A percentile compares a stretch with the other conserved stretches of the same genome.
Evolutionary conservation across 2,113 vertebrate genomes (phyloP).

Genomic region (Istiophorus platypterus): DNA sequence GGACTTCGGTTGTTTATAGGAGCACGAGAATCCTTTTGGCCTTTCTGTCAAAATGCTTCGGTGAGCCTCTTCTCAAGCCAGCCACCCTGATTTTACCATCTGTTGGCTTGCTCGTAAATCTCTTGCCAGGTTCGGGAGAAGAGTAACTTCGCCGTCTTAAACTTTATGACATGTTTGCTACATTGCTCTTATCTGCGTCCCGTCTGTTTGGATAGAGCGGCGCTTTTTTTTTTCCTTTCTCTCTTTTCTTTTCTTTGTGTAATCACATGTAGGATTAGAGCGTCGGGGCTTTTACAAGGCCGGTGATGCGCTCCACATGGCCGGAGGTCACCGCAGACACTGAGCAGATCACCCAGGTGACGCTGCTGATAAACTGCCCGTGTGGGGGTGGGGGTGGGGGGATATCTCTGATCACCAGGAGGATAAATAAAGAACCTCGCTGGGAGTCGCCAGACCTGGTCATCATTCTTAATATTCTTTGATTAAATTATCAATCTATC

Average conservation of each 20-base stretch:
- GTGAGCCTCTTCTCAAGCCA: slow-evolving; percentile 31
- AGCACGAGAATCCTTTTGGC: slow-evolving; percentile 51
- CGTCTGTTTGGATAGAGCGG: slow-evolving; percentile 22
- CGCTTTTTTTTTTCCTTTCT: no score
- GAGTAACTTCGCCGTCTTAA: slow-evolving; percentile 26
- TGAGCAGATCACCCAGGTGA: slow-evolving; percentile 48
- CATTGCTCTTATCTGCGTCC: slow-evolving; percentile 28
- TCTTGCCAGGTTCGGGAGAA: neutral
- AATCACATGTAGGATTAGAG: slow-evolving; percentile 46
- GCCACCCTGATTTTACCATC: slow-evolving; percentile 55
- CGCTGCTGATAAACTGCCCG: slow-evolving; percentile 45
- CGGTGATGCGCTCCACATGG: slow-evolving; percentile 36
- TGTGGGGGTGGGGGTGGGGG: slow-evolving; percentile 20
- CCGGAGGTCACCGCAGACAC: slow-evolving; percentile 3
- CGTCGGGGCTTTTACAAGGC: slow-evolving; percentile 9
- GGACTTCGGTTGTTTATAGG: slow-evolving; percentile 41
- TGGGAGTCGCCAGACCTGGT: slow-evolving; percentile 27
- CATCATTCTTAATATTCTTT: neutral
- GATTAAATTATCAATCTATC: slow-evolving; percentile 36
- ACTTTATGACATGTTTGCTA: slow-evolving; percentile 54
- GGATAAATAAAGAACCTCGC: slow-evolving; percentile 2
- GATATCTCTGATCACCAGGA: slow-evolving; percentile 31
- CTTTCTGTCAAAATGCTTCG: slow-evolving; percentile 49
- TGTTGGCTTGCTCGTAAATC: slow-evolving; percentile 59
- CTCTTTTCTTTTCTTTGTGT: slow-evolving; percentile 9